Evolutionary conservation across 2,797 vertebrate species (phyloP).

Genomic region (Geotria australis): DNA sequence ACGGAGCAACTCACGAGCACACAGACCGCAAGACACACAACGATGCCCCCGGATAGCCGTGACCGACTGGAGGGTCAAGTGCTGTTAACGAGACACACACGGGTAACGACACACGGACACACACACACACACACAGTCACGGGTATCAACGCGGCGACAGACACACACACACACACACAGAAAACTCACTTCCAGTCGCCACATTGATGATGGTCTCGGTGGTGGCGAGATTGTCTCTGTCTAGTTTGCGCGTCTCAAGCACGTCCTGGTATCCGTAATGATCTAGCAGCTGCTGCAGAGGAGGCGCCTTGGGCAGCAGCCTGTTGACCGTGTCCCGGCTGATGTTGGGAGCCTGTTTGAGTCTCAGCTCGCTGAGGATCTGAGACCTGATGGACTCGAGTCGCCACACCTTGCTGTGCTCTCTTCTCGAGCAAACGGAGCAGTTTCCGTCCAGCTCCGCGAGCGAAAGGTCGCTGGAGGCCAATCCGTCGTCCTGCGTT

Average conservation of each 20-base stretch:
- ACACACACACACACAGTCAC: too few relatives aligned
- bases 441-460: conserved; percentile 8
- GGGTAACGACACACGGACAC: too few relatives aligned
- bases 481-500: too few relatives aligned
- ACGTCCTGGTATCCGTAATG: conserved; percentile 73
- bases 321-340: conserved; percentile 71
- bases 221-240: conserved; percentile 19
- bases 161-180: too few relatives aligned
- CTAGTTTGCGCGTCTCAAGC: too few relatives aligned
- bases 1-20: too few relatives aligned
- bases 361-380: conserved; percentile 85
- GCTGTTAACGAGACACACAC: too few relatives aligned
- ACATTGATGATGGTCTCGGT: conserved; percentile 81
- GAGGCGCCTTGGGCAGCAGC: conserved; percentile 78
- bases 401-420: conserved; percentile 67
- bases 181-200: conserved; percentile 72
- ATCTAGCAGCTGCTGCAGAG: conserved; percentile 79
- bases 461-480: too few relatives aligned
- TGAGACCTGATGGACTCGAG: conserved; percentile 86
- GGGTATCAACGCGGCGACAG: too few relatives aligned
- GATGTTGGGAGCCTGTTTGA: conserved; percentile 87
- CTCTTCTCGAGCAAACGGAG: conserved; percentile 56
- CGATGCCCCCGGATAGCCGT: too few relatives aligned
- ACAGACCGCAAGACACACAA: too few relatives aligned
- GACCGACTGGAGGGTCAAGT: too few relatives aligned